A percentile compares a stretch with the other conserved stretches of the same genome.
phyloP scores from a whole-genome alignment of 1,140 invertebrate genomes.

The Drosophila guanche region DNA sequence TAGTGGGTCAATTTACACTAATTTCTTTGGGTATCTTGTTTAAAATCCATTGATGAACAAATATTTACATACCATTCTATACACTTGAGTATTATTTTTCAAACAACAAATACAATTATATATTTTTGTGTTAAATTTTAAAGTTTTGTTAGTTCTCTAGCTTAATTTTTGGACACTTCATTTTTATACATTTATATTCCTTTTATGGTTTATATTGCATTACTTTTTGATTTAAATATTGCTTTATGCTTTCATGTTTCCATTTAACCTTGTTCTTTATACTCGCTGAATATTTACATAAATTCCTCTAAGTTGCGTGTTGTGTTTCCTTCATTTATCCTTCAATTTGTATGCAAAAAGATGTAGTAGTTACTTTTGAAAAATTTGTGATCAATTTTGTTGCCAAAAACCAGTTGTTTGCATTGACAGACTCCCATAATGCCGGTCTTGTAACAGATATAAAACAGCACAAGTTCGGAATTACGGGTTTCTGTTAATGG shows the following conservation, averaged over 20 bases:
- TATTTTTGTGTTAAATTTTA: conserved; percentile 2
- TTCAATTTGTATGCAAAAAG: too few relatives aligned
- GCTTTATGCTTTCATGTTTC: conserved; percentile 5
- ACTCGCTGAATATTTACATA: too few relatives aligned
- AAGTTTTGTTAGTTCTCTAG: not conserved
- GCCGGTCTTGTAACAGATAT: conserved; percentile 83
- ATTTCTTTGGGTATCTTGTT: too few relatives aligned
- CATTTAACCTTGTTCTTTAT: too few relatives aligned
- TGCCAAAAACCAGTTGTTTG: conserved; percentile 83
- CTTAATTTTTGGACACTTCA: not conserved
- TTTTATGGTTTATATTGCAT: not conserved
- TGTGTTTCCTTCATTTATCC: conserved; percentile 1
- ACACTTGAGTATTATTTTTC: not conserved
- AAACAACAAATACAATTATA: not conserved
- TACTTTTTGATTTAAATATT: not conserved
- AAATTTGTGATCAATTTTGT: conserved; percentile 43
- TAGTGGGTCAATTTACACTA: too few relatives aligned
- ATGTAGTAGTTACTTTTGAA: not conserved
- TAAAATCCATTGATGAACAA: too few relatives aligned
- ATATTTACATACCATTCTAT: not conserved
- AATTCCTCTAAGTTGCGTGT: not conserved
- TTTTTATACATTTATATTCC: not conserved
- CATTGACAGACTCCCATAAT: conserved; percentile 84
- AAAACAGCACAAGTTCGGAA: conserved; percentile 84
- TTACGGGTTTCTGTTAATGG: conserved; percentile 84